Evolutionary conservation across 2,113 vertebrate genomes (phyloP).

Genomic region (Deroptyus accipitrinus): DNA sequence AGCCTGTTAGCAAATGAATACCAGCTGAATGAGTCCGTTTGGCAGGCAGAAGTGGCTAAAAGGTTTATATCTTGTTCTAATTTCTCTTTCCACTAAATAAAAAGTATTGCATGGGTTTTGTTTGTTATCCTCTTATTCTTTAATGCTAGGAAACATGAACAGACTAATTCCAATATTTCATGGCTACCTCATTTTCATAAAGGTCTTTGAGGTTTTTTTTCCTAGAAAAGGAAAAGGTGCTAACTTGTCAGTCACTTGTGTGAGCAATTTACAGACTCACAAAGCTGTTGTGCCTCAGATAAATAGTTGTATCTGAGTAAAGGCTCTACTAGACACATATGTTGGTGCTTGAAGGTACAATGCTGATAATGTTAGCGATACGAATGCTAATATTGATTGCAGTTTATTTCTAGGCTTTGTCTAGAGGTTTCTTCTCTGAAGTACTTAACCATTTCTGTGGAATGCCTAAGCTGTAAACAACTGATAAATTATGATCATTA

Average conservation of each 20-base stretch:
- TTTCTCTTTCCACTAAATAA: not conserved
- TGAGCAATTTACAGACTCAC: not conserved
- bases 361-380: not conserved
- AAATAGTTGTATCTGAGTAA: not conserved
- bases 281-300: not conserved
- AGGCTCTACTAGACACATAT: not conserved
- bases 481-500: not conserved
- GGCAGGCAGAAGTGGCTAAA: not conserved
- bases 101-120: not conserved
- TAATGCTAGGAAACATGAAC: constrained; percentile 12
- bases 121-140: constrained; percentile 25
- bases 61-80: not conserved
- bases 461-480: not conserved
- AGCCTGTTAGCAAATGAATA: not conserved
- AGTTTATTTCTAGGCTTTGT: constrained; percentile 12
- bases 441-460: not conserved
- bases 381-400: not conserved
- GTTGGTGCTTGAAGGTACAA: constrained; percentile 7
- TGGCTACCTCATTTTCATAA: constrained; percentile 11
- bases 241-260: not conserved
- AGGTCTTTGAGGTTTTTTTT: constrained; percentile 27
- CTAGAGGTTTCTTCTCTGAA: not conserved
- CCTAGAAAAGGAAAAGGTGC: constrained; percentile 4
- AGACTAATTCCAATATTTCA: not conserved
- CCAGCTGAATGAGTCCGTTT: not conserved